Base-by-base conservation (phyloP, 2,797 vertebrate genomes). In the Choloepus didactylus region DNA sequence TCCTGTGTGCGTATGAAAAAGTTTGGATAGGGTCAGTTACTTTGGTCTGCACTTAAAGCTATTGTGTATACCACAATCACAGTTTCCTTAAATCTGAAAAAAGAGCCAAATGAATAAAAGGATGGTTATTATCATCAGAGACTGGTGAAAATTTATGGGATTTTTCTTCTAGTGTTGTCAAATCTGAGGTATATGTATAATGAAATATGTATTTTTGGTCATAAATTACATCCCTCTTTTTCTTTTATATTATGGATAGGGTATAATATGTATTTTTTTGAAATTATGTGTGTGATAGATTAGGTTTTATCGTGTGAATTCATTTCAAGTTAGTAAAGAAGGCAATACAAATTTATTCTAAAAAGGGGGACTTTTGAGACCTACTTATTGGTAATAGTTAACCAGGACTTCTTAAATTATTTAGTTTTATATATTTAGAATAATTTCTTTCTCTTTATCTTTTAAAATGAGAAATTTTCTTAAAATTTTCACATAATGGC, bases 281-380 rank as follows among this genome's bases (percentile, higher is more conserved):
- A 83, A 83, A 49, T 75, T 89, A 56, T 51, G 6, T 44, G 0
- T 93, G 21, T 54, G 14, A 16, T 54, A 54, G 60, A 18, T 1
- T 82, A 72, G 23, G 16, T 87, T 80, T 96, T 69, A 51, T 27
- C 44, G 69, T 70, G 38, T 80, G 54, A 59, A 2, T 93, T 94
- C 41, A 92, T 72, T 84, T 91, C 69, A 77, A 49, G n/a, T 49
- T 35, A 79, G 6, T 80, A 76, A 83, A 75, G 75, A 75, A 35
- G 8, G 5, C 23, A 16, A 87, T 93, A 90, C 4, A 83, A 23
- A 66, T 49, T 80, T 87, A 51, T 18, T 64, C 64, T 76, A 31
- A 14, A 66, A 92, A 41, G 15, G 60, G 38, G 44, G n/a, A 84
- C 72, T 81, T 35, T 87, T 77, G 25, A 46, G n/a, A 75, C 49